Conservation (phyloP, 2,113 vertebrate species). For the Thryonomys swinderianus region DNA sequence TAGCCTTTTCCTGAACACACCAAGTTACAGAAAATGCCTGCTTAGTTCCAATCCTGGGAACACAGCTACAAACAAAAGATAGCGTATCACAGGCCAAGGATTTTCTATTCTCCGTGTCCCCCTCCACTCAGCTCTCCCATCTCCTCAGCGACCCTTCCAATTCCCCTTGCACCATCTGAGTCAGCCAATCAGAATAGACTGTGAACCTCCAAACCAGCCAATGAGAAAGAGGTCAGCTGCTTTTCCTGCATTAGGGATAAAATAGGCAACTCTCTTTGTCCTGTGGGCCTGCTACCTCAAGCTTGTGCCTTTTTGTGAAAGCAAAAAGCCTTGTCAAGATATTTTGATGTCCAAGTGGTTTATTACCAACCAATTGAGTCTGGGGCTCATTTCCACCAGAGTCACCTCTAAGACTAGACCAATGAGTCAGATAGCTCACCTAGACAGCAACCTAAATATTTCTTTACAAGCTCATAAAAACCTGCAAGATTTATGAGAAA, state of each 20-base stretch:
- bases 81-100: not conserved
- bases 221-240: not conserved
- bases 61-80: not conserved
- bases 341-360: not conserved
- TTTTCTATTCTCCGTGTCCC: not conserved
- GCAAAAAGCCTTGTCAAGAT: not conserved
- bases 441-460: not conserved
- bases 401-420: not conserved
- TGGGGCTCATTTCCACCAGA: not conserved
- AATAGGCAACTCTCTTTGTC: not conserved
- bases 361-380: not conserved
- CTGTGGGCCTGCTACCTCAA: not conserved
- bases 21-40: not conserved
- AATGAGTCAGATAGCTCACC: not conserved
- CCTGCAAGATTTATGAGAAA: not conserved
- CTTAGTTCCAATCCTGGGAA: not conserved
- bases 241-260: not conserved
- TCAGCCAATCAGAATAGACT: not conserved
- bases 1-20: not conserved
- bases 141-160: not conserved
- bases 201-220: not conserved
- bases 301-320: not conserved
- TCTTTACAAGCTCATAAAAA: not conserved
- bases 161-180: not conserved
- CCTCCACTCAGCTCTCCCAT: not conserved